Base-by-base conservation (phyloP, 1,140 invertebrate genomes). In the Bombus haemorrhoidalis region DNA sequence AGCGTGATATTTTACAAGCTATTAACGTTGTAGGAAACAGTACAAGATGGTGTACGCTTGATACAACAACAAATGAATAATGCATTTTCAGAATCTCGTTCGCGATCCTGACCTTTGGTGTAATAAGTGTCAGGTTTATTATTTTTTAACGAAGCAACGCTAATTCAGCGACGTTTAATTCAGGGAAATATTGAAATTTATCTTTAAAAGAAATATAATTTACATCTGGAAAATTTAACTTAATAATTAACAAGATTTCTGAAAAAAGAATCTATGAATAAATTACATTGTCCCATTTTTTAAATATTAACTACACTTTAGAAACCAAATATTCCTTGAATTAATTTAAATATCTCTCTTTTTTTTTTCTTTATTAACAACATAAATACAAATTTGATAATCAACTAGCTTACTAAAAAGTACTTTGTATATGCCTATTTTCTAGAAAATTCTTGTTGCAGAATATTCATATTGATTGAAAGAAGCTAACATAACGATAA, bases 21-120 rank as follows among this genome's bases (percentile, higher is more conserved):
- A 53, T 57, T 66, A 68, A 68, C 12, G 41, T 34, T 22, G 62
- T 43, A n/a, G 34, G 22, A 59, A 72, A 72, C 18, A 13, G 28
- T 18, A 57, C 34, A 28, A 69, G 73, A 77, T 83, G 73, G 13
- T 57, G 2, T 59, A 57, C 74, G 1, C 47, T 53, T 53, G 47
- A 57, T 83, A 43, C 8, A 28, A 5, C 8, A 25, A n/a, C 34
- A 64, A 32, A 39, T 69, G 81, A 83, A 69, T 78, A 83, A 77
- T 77, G 74, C 64, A 57, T 57, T 57, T 62, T 53, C 15, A 22
- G 8, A 37, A 39, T 71, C 47, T 71, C 12, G 5, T 71, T 32
- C 5, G 4, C 5, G 47, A 81, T 83, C 62, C 34, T 69, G 37
- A 78, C 74, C 81, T 85, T 85, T 73, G 9, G 0, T 22, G 18